Evolutionary conservation across 2,113 vertebrate species (phyloP).

Genomic region (Nannobrachium achirus): DNA sequence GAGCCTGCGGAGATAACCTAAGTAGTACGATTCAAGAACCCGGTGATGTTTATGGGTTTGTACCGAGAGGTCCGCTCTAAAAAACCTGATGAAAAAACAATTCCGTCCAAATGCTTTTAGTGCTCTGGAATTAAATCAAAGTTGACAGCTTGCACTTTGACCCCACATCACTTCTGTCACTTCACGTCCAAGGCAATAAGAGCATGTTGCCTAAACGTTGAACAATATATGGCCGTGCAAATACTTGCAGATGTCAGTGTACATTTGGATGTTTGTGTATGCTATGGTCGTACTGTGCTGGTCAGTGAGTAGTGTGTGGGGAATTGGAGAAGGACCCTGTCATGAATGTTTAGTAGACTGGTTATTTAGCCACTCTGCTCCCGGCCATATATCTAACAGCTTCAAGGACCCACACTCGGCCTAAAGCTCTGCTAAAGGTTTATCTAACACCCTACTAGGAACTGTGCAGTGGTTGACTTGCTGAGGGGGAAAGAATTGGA

Average conservation of each 20-base stretch:
- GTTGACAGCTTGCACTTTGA: constrained; percentile 5
- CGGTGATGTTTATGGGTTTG: too few relatives aligned
- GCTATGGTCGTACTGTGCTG: constrained; percentile 3
- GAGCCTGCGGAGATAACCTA: too few relatives aligned
- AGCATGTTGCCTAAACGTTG: not conserved
- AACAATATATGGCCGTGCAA: not conserved
- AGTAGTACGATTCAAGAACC: too few relatives aligned
- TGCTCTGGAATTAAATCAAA: constrained; percentile 9
- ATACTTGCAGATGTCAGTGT: constrained; percentile 2
- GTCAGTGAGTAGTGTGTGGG: not conserved
- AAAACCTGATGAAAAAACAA: too few relatives aligned
- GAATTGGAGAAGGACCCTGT: constrained; percentile 2
- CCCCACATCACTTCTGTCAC: not conserved
- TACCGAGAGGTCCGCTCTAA: too few relatives aligned
- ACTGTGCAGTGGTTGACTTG: not conserved
- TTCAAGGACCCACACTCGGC: constrained; percentile 28
- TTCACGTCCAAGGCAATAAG: not conserved
- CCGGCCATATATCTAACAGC: constrained; percentile 14
- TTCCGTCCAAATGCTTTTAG: too few relatives aligned
- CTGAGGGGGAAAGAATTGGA: constrained; percentile 14
- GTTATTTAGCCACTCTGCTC: constrained; percentile 22
- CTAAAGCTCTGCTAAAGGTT: constrained; percentile 29
- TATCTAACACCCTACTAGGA: constrained; percentile 40
- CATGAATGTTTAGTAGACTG: constrained; percentile 3
- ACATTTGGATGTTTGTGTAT: not conserved